Conservation (phyloP, 2,888 invertebrate genomes). For the Stratiomys singularior region DNA sequence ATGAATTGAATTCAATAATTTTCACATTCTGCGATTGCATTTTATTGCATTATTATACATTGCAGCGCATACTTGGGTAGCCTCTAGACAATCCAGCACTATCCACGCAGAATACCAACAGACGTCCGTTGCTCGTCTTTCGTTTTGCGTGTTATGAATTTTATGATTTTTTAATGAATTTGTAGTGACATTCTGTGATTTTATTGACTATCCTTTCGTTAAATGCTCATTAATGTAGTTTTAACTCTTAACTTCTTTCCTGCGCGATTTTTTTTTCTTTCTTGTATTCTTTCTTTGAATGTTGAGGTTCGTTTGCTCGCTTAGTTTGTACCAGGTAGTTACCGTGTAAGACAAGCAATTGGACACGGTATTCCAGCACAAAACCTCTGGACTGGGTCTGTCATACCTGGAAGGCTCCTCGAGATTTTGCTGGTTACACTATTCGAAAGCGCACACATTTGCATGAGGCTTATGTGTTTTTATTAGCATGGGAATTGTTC, state of each 20-base stretch:
- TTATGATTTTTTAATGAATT: constrained; percentile 46
- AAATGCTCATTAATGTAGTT: not conserved
- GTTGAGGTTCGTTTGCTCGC: no score
- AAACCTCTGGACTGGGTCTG: no score
- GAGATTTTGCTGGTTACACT: no score
- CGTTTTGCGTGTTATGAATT: constrained; percentile 48
- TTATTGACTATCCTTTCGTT: constrained; percentile 30
- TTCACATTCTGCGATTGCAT: constrained; percentile 8
- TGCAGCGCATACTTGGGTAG: not conserved
- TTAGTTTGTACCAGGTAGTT: not conserved
- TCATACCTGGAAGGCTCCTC: not conserved
- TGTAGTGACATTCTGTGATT: constrained; percentile 40
- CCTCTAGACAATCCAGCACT: not conserved
- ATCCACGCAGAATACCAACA: not conserved
- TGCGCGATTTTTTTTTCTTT: not conserved
- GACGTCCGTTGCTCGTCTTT: constrained; percentile 38
- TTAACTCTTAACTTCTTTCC: not conserved
- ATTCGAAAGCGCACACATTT: no score
- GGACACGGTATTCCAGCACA: not conserved
- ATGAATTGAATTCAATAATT: constrained; percentile 17
- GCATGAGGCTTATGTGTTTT: no score
- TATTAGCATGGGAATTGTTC: no score
- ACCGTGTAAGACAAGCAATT: constrained; percentile 7
- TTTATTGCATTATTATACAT: constrained; percentile 8
- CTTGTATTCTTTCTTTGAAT: no score